Percentiles rank a stretch among this genome's conserved stretches.
These are phyloP conservation scores for Aplochiton taeniatus DNA, from an alignment of 2,797 vertebrate genomes.

Conservation along the genomic window DNA sequence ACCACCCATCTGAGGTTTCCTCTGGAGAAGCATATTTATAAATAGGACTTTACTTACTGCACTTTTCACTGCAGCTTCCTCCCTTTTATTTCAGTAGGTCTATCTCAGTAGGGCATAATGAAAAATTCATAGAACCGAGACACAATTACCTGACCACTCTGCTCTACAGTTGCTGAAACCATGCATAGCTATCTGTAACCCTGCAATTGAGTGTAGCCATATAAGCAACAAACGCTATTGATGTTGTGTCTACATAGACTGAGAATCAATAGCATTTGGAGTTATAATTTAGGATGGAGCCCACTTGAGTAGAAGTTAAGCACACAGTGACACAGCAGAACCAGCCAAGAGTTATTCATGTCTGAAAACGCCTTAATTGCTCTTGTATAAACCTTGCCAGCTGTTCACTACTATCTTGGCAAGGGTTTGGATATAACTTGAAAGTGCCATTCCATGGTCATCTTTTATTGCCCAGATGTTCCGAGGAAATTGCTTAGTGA, in stretches of 20 bases:
- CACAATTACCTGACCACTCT: conserved; percentile 36
- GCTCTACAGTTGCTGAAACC: no score
- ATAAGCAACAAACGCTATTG: no score
- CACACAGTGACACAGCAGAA: no score
- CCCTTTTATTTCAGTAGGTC: conserved; percentile 15
- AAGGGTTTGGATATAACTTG: background rate
- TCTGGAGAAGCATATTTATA: no score
- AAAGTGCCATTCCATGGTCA: conserved; percentile 4
- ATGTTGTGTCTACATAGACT: no score
- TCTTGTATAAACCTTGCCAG: conserved; percentile 5
- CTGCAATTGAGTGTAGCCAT: no score
- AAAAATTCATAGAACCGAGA: conserved; percentile 56
- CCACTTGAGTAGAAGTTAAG: no score
- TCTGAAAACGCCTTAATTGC: background rate
- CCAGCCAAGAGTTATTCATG: background rate
- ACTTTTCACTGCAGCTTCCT: conserved; percentile 50
- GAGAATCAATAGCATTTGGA: no score
- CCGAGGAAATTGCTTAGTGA: background rate
- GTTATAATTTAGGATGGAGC: no score
- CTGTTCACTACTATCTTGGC: background rate
- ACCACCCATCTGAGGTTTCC: no score
- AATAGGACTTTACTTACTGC: conserved; percentile 57
- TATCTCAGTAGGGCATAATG: conserved; percentile 44
- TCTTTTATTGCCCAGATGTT: conserved; percentile 6
- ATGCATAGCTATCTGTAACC: no score